Percentiles rank a stretch among this genome's conserved stretches.
Evolutionary conservation across 2,113 vertebrate species (phyloP).

Genomic region (Serinus canaria): DNA sequence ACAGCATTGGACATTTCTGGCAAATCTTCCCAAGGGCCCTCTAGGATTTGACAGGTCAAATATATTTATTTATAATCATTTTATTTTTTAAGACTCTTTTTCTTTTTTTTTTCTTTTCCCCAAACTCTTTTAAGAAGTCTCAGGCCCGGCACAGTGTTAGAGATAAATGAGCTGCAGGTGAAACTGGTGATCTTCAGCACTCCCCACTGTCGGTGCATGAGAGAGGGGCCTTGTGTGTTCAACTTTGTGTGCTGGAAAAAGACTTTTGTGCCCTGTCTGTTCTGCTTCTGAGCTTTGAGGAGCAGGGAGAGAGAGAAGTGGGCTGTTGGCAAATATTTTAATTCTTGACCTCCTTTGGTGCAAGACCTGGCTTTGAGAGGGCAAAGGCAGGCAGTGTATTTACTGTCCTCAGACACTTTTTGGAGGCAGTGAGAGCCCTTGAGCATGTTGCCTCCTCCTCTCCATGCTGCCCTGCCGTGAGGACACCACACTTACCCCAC

Average conservation of each 20-base stretch:
- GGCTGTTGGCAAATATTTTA: not conserved
- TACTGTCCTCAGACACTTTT: not conserved
- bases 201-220: not conserved
- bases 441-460: rapidly evolving
- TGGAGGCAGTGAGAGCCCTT: not conserved
- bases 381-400: not conserved
- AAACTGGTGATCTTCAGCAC: not conserved
- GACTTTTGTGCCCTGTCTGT: not conserved
- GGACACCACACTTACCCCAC: not conserved
- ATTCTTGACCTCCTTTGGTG: not conserved
- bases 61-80: not conserved
- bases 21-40: not conserved
- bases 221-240: not conserved
- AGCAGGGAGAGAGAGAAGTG: not conserved
- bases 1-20: not conserved
- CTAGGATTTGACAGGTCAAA: not conserved
- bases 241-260: not conserved
- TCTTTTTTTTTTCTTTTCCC: rapidly evolving
- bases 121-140: not conserved
- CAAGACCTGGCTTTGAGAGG: not conserved
- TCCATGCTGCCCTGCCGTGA: not conserved
- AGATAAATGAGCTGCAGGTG: not conserved
- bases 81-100: not conserved
- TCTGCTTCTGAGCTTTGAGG: not conserved
- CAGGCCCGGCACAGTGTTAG: not conserved